phyloP scores from a whole-genome alignment of 2,888 invertebrate species.

The Acanthoscelides obtectus region DNA sequence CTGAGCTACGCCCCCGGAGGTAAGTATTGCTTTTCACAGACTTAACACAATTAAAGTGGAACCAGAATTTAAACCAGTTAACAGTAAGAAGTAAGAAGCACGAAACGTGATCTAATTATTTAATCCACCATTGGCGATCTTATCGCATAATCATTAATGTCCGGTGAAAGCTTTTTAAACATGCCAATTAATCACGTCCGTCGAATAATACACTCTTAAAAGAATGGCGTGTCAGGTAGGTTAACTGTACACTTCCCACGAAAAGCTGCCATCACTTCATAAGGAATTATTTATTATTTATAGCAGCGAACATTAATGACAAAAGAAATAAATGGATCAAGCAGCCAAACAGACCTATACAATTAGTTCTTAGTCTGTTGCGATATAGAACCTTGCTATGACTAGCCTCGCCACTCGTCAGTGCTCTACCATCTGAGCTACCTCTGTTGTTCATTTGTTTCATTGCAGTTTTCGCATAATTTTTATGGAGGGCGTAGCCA shows the following conservation, averaged over 20 bases:
- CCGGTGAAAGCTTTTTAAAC: neutral
- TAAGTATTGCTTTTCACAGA: neutral
- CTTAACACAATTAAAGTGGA: neutral
- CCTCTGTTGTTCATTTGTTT: slow-evolving; percentile 28
- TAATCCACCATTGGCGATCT: neutral
- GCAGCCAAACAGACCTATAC: too few species aligned
- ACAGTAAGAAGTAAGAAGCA: neutral
- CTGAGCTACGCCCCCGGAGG: slow-evolving; percentile 37
- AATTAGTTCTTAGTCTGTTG: too few species aligned
- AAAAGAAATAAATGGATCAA: too few species aligned
- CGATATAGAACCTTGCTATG: too few species aligned
- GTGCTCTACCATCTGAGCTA: slow-evolving; percentile 43
- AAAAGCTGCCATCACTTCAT: too few species aligned
- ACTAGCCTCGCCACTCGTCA: too few species aligned
- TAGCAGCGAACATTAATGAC: too few species aligned
- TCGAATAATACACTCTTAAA: too few species aligned
- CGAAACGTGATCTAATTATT: neutral
- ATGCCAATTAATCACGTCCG: too few species aligned
- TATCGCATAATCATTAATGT: neutral
- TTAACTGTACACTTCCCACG: too few species aligned
- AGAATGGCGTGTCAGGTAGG: too few species aligned
- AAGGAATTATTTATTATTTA: too few species aligned
- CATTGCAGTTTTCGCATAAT: neutral
- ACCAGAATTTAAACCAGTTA: neutral
- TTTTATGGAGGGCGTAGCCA: neutral